phyloP scores from a whole-genome alignment of 2,113 vertebrate species.

The Coryphaenoides rupestris region DNA sequence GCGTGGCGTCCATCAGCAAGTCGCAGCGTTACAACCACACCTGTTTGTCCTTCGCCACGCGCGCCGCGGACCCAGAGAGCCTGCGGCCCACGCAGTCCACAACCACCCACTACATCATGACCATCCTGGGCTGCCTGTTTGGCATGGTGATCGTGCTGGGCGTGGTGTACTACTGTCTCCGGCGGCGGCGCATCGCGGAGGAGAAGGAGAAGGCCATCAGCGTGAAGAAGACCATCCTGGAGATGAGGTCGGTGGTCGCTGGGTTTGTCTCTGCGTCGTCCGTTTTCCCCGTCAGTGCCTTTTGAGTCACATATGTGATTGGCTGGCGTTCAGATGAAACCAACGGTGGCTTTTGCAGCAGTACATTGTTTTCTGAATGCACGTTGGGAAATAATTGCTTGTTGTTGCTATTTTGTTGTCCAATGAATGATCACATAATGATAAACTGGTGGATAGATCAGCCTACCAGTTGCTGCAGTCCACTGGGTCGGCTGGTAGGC shows the following conservation, averaged over 20 bases:
- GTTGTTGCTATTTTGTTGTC: too few relatives aligned
- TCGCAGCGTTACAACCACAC: slow-evolving; percentile 94
- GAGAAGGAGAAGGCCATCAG: slow-evolving; percentile 94
- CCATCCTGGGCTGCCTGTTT: slow-evolving; percentile 94
- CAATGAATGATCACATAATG: too few relatives aligned
- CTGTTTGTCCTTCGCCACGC: slow-evolving; percentile 88
- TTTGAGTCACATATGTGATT: too few relatives aligned
- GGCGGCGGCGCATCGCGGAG: slow-evolving; percentile 86
- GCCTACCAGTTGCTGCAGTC: too few relatives aligned
- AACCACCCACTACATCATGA: slow-evolving; percentile 98
- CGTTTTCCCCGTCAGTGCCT: too few relatives aligned
- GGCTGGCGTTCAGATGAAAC: too few relatives aligned
- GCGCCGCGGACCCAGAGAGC: slow-evolving; percentile 77
- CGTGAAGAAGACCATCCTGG: slow-evolving; percentile 96
- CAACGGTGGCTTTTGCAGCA: too few relatives aligned
- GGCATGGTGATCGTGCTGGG: slow-evolving; percentile 98
- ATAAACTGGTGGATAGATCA: too few relatives aligned
- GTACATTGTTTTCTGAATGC: too few relatives aligned
- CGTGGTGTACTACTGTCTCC: slow-evolving; percentile 92
- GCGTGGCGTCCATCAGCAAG: slow-evolving; percentile 89
- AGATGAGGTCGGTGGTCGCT: slow-evolving; percentile 78
- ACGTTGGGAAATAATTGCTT: too few relatives aligned
- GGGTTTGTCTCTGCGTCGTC: too few relatives aligned
- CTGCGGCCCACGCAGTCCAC: slow-evolving; percentile 82
- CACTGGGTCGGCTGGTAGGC: too few relatives aligned